Evolutionary conservation across 2,113 vertebrate species (phyloP).

Genomic region (Thamnophis sirtalis): DNA sequence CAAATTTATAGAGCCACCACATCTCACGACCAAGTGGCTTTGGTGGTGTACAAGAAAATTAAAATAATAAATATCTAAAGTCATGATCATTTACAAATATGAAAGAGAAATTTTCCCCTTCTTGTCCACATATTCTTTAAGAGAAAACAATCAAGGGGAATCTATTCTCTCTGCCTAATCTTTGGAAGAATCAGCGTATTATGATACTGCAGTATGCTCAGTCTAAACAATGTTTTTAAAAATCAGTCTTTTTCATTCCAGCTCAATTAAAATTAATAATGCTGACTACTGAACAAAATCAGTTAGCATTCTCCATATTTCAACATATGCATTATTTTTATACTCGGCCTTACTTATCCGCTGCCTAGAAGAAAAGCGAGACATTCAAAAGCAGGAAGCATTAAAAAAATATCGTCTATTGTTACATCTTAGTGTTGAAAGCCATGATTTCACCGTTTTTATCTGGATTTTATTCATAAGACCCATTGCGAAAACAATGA

Average conservation of each 20-base stretch:
- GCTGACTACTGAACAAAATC: background rate
- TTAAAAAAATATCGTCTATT: background rate
- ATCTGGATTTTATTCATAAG: background rate
- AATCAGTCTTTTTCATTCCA: background rate
- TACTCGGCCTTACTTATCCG: background rate
- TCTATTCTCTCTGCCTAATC: background rate
- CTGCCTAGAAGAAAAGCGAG: background rate
- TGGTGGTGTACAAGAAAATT: background rate
- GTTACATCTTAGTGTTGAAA: background rate
- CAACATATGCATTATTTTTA: background rate
- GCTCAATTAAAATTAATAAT: background rate
- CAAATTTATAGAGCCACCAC: background rate
- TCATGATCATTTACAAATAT: background rate
- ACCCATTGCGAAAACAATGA: background rate
- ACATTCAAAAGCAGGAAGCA: background rate
- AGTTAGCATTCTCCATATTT: background rate
- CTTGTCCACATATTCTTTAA: background rate
- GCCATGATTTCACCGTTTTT: background rate
- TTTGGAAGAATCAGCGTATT: background rate
- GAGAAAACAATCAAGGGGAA: background rate
- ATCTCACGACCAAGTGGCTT: background rate
- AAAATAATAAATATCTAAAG: background rate
- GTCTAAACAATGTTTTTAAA: background rate
- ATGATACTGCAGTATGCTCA: background rate
- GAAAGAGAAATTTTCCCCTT: background rate